These are phyloP conservation scores for Lamproptera curius DNA, from an alignment of 2,888 invertebrate genomes.

Conservation along the genomic window DNA sequence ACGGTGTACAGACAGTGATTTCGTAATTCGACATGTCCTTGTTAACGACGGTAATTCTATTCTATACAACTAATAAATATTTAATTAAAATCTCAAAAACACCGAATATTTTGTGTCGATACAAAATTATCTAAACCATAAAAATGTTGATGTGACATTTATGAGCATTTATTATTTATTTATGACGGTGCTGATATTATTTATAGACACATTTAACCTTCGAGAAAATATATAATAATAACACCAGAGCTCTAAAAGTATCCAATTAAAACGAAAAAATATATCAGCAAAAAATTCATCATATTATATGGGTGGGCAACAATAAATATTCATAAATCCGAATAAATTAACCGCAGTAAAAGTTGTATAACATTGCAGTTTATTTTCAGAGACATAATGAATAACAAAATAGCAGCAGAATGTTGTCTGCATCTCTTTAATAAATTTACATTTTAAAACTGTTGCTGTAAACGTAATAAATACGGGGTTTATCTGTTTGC, in stretches of 20 bases:
- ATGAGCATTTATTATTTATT: no score
- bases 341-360: slow-evolving; percentile 19
- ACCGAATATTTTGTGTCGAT: no score
- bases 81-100: no score
- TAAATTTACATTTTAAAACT: slow-evolving; percentile 7
- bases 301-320: slow-evolving; percentile 25
- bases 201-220: background rate
- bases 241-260: no score
- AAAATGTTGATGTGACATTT: no score
- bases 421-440: slow-evolving; percentile 3
- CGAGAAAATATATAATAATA: background rate
- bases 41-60: no score
- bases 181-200: background rate
- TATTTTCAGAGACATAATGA: slow-evolving; percentile 5
- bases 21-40: no score
- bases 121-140: no score
- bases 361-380: slow-evolving; percentile 22
- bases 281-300: slow-evolving; percentile 13
- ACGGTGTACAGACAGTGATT: no score
- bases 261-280: background rate
- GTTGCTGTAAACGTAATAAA: slow-evolving; percentile 5
- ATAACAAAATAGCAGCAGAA: slow-evolving; percentile 3
- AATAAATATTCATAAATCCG: slow-evolving; percentile 35
- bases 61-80: no score
- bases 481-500: slow-evolving; percentile 6